Conservation (phyloP, 2,797 vertebrate genomes). For the Alectoris magna region DNA sequence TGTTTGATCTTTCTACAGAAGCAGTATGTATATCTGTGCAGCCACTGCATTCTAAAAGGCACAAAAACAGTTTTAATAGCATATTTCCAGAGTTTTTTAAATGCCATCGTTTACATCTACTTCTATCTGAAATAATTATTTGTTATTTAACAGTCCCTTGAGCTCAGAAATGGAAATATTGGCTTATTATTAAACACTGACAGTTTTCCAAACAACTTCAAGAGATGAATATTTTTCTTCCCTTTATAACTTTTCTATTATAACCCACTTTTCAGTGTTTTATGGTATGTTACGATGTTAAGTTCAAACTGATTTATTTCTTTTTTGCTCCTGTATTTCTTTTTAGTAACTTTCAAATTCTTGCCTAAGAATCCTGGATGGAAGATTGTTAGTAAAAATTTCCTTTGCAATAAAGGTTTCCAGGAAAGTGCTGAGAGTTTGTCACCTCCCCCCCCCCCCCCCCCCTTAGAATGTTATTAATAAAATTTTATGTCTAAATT, state of each 20-base stretch:
- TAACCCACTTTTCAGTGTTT: not conserved
- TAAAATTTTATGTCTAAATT: not conserved
- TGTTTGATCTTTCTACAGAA: constrained; percentile 22
- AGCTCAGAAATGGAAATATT: constrained; percentile 62
- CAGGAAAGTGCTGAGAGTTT: not conserved
- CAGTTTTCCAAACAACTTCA: constrained; percentile 33
- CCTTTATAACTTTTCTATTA: not conserved
- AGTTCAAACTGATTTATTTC: not conserved
- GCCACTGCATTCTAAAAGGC: not conserved
- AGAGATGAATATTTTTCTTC: not conserved
- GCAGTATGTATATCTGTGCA: not conserved
- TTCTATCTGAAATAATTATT: constrained; percentile 60
- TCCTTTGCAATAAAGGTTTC: not conserved
- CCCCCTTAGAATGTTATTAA: not conserved
- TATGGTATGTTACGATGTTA: not conserved
- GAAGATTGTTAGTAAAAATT: not conserved
- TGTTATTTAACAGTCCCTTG: constrained; percentile 59
- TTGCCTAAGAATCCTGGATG: not conserved
- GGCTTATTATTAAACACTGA: constrained; percentile 46
- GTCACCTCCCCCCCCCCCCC: not conserved
- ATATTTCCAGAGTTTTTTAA: constrained; percentile 52
- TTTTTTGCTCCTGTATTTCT: not conserved
- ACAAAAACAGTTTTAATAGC: constrained; percentile 30
- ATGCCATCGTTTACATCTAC: constrained; percentile 32
- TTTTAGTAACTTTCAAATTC: constrained; percentile 11